phyloP scores from a whole-genome alignment of 2,888 invertebrate genomes.

The Lithophane semibrunnea region DNA sequence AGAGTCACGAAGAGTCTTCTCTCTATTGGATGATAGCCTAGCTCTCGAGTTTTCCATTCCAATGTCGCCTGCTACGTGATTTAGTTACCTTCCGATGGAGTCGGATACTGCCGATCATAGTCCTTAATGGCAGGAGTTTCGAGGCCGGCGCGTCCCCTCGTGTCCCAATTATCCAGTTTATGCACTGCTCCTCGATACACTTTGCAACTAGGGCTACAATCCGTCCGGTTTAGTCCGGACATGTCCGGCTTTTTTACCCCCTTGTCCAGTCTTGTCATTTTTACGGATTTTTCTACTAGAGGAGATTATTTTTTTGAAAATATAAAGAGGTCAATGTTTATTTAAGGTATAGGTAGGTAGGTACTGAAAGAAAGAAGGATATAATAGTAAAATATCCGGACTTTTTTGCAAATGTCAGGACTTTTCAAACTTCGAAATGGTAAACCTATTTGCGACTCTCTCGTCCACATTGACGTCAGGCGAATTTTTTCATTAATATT shows the following conservation, averaged over 20 bases:
- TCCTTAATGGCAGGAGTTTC: constrained; percentile 47
- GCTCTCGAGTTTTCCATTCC: constrained; percentile 44
- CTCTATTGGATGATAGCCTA: constrained; percentile 54
- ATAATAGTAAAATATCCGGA: background rate
- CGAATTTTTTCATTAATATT: constrained; percentile 30
- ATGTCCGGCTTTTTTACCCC: background rate
- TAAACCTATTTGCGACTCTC: constrained; percentile 26
- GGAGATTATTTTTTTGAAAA: background rate
- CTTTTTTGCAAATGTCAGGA: background rate
- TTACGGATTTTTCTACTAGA: background rate
- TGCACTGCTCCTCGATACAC: constrained; percentile 56
- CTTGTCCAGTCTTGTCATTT: background rate
- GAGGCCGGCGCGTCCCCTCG: constrained; percentile 71
- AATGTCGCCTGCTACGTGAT: constrained; percentile 43
- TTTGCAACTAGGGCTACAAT: constrained; percentile 32
- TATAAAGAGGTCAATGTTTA: too few species aligned
- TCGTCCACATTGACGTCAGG: constrained; percentile 34
- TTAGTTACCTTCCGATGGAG: constrained; percentile 49
- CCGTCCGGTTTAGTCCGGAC: background rate
- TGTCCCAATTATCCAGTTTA: constrained; percentile 70
- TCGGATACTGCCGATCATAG: constrained; percentile 63
- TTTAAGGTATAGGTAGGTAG: too few species aligned
- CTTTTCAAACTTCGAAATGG: background rate
- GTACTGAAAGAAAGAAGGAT: too few species aligned
- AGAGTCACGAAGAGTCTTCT: constrained; percentile 15